Percentiles rank a stretch among this genome's conserved stretches.
These are phyloP conservation scores for Petromus typicus DNA, from an alignment of 2,113 vertebrate species.

Conservation along the genomic window DNA sequence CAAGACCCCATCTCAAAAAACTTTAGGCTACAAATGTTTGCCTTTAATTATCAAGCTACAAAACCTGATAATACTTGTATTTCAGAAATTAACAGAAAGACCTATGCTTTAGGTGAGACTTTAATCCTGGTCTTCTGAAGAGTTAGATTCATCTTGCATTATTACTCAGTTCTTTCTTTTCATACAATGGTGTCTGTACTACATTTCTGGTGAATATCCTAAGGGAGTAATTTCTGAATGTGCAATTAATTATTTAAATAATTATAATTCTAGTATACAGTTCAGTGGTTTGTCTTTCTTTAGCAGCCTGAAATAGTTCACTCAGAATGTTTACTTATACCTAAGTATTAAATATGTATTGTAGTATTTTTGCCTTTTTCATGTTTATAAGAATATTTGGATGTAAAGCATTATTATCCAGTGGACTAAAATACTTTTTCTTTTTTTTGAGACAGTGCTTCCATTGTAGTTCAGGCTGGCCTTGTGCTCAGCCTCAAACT, in stretches of 20 bases:
- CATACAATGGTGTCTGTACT: background rate
- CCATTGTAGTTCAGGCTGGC: no score
- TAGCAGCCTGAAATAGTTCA: background rate
- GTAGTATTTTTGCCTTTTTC: background rate
- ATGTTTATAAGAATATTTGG: conserved; percentile 42
- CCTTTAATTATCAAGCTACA: background rate
- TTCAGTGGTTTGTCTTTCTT: conserved; percentile 41
- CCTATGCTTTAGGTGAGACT: background rate
- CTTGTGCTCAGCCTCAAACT: no score
- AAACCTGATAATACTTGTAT: background rate
- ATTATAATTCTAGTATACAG: conserved; percentile 12
- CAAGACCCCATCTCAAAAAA: no score
- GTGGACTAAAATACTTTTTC: background rate
- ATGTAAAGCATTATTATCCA: conserved; percentile 40
- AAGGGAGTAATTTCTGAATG: conserved; percentile 25
- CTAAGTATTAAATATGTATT: conserved; percentile 21
- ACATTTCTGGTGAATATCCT: conserved; percentile 34
- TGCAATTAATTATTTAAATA: conserved; percentile 28
- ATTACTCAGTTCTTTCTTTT: conserved; percentile 25
- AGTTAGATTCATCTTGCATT: background rate
- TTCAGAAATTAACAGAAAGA: background rate
- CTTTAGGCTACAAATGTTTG: background rate
- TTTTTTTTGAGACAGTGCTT: no score
- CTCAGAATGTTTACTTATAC: background rate
- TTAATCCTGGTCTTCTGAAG: background rate